Conservation (phyloP, 2,888 invertebrate genomes). For the Platynereis dumerilii region DNA sequence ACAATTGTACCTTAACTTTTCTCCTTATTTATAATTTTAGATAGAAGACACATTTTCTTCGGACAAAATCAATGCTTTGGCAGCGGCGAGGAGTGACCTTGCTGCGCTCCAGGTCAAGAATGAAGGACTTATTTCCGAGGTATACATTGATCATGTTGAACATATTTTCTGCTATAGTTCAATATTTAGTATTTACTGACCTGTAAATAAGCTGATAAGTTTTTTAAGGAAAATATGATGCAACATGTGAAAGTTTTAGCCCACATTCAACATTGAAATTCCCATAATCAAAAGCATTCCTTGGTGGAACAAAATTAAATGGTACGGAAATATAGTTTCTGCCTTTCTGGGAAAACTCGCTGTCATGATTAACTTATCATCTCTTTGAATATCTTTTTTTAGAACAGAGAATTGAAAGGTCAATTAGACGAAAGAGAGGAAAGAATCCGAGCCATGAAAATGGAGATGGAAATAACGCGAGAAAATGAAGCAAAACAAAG, state of each 20-base stretch:
- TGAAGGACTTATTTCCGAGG: slow-evolving; percentile 54
- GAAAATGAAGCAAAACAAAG: slow-evolving; percentile 53
- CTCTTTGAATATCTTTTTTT: too few species aligned
- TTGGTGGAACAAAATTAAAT: too few species aligned
- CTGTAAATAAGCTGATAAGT: not conserved
- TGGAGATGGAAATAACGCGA: slow-evolving; percentile 49
- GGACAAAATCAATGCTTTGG: slow-evolving; percentile 48
- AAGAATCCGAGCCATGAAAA: slow-evolving; percentile 52
- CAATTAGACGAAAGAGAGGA: slow-evolving; percentile 57
- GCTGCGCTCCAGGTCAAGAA: slow-evolving; percentile 53
- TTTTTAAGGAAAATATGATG: not conserved
- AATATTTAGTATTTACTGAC: not conserved
- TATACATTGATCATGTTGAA: slow-evolving; percentile 31
- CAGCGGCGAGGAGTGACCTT: slow-evolving; percentile 50
- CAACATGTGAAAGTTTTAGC: not conserved
- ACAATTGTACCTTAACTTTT: too few species aligned
- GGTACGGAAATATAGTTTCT: too few species aligned
- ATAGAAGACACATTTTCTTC: slow-evolving; percentile 47
- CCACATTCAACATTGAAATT: too few species aligned
- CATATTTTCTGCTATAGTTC: slow-evolving; percentile 2
- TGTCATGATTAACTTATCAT: too few species aligned
- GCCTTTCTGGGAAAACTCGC: too few species aligned
- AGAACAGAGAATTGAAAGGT: slow-evolving; percentile 50
- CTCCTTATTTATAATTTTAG: too few species aligned
- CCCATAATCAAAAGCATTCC: too few species aligned